A percentile compares a stretch with the other conserved stretches of the same genome.
Conservation (phyloP, 2,797 vertebrate genomes). For the Macropodus opercularis region DNA sequence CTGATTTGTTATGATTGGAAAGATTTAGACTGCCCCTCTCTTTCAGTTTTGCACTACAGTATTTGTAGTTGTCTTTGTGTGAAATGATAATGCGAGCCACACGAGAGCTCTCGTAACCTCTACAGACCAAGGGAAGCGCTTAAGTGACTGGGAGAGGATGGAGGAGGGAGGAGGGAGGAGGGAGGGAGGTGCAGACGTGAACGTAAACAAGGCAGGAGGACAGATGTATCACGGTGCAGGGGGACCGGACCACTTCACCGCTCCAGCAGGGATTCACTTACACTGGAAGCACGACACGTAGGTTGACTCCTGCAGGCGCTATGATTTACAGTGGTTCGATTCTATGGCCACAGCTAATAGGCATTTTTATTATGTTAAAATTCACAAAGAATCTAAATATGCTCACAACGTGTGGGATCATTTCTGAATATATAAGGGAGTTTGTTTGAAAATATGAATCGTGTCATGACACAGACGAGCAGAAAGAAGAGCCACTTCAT, state of each 20-base stretch:
- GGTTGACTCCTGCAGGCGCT: not conserved
- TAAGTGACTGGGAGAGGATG: constrained; percentile 47
- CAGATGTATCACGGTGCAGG: constrained; percentile 31
- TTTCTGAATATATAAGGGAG: constrained; percentile 1
- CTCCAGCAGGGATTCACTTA: not conserved
- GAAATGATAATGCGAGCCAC: constrained; percentile 70
- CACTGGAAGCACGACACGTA: constrained; percentile 7
- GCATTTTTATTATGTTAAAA: not conserved
- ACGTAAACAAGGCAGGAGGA: constrained; percentile 58
- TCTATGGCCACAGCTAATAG: too few species aligned
- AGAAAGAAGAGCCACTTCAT: not conserved
- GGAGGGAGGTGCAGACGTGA: constrained; percentile 29
- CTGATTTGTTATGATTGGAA: constrained; percentile 84
- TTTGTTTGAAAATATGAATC: constrained; percentile 26
- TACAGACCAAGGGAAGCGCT: constrained; percentile 64
- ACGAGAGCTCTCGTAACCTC: constrained; percentile 65
- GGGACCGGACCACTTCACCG: constrained; percentile 33
- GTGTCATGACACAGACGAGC: too few species aligned
- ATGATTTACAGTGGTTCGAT: too few species aligned
- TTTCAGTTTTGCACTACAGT: constrained; percentile 73
- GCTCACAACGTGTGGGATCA: not conserved
- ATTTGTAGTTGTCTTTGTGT: constrained; percentile 73
- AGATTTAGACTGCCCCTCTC: constrained; percentile 73
- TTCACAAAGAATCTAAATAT: not conserved
- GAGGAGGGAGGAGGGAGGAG: constrained; percentile 27